These are phyloP conservation scores for Odontamblyopus rebecca DNA, from an alignment of 2,797 vertebrate species.

Conservation along the genomic window DNA sequence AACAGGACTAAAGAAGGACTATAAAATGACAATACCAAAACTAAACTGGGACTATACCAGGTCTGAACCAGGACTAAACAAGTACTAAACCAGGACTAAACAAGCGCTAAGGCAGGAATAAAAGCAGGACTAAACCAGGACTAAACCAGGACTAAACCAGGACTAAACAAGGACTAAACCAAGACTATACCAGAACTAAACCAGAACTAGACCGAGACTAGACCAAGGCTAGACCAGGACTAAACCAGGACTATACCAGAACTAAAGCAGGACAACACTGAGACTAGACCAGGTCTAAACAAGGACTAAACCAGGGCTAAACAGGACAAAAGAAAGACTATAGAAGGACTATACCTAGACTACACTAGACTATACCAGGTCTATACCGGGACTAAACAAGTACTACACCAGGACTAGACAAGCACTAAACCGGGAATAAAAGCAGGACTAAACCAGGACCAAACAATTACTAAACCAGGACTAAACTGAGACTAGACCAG, in stretches of 20 bases:
- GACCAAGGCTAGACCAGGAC: not conserved
- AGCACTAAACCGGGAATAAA: not conserved
- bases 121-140: not conserved
- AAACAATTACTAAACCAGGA: not conserved
- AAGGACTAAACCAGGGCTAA: not conserved
- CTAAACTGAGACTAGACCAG: not conserved
- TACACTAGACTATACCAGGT: not conserved
- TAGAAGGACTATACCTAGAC: not conserved
- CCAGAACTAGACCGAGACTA: too few species aligned
- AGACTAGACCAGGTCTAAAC: not conserved
- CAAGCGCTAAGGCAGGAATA: not conserved
- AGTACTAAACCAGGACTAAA: not conserved
- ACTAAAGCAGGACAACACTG: too few species aligned
- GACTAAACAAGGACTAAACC: too few species aligned
- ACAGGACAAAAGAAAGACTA: too few species aligned
- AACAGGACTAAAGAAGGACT: too few species aligned
- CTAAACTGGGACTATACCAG: not conserved
- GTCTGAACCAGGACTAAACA: not conserved
- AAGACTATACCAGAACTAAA: too few species aligned
- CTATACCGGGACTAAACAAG: not conserved
- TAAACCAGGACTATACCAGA: not conserved
- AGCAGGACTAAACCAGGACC: not conserved
- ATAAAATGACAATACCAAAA: not conserved
- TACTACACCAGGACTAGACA: not conserved
- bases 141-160: too few species aligned